Evolutionary conservation across 2,888 invertebrate species (phyloP), one percentile per base, ranked within the genome.

Genomic region (Papilio protenor): DNA sequence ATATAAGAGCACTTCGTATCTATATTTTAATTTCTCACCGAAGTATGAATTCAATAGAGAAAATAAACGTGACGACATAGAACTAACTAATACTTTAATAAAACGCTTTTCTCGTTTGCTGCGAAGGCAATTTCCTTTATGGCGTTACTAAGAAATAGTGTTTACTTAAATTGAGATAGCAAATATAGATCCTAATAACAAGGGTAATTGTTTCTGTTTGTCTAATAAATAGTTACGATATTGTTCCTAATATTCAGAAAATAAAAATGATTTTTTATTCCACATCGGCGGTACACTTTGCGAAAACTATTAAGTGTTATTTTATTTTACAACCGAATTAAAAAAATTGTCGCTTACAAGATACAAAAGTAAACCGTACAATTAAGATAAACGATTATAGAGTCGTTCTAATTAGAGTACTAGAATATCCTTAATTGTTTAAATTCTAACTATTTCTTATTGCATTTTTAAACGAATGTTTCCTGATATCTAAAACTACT

Each of bases 121-220:
- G 8, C 55, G n/a, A 27, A 59, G n/a, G 27, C 76, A 76, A 76
- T 70, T 76, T 69, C 33, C 69, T 76, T 70, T 47, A 76, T 59
- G 45, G 57, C 76, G 47, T 2, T 59, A 70, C 57, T 71, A n/a
- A 70, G 49, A 47, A 27, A 69, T 64, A 49, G 61, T 73, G 33
- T 74, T 74, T 74, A 64, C 61, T 75, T 57, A 73, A 55, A 57
- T 57, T 57, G 59, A n/a, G 14, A 45, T 16, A 8, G 40, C 21
- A 55, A 71, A 71, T 71, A 71, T 52, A 71, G 52, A 71, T 27
- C 52, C 52, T 52, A 71, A 71, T 49, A 52, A 52, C n/a, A 27
- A 18, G 23, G 27, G 71, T n/a, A 66, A 66, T 52, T 71, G 45
- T 70, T 45, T 21, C 14, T 18, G 27, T 71, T 72, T 72, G 33